These are phyloP conservation scores for Betta splendens DNA, from an alignment of 2,797 vertebrate species.

Conservation along the genomic window DNA sequence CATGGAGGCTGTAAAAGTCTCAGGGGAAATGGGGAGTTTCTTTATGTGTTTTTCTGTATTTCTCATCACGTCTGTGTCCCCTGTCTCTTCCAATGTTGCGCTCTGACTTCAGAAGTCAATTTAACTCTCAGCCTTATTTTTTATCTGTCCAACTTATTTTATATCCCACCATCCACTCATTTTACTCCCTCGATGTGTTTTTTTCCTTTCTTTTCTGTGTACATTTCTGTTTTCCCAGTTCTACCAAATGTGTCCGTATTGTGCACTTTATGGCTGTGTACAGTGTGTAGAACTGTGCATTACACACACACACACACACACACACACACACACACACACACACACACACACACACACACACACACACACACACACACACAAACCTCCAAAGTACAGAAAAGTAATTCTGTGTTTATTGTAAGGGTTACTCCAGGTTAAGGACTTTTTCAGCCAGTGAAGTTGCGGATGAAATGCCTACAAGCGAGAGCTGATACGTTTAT, in stretches of 20 bases:
- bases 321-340: slow-evolving; percentile 6
- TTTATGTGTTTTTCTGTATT: slow-evolving; percentile 64
- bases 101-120: slow-evolving; percentile 65
- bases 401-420: not conserved
- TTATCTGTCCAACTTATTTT: slow-evolving; percentile 64
- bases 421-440: not conserved
- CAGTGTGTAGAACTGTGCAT: slow-evolving; percentile 9
- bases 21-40: slow-evolving; percentile 28
- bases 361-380: slow-evolving; percentile 5
- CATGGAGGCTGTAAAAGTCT: slow-evolving; percentile 40
- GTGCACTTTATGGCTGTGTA: slow-evolving; percentile 28
- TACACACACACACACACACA: slow-evolving; percentile 4
- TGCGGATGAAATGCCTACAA: not conserved
- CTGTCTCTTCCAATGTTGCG: slow-evolving; percentile 52
- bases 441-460: not conserved
- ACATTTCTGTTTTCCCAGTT: slow-evolving; percentile 45
- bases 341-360: slow-evolving; percentile 5
- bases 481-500: not conserved
- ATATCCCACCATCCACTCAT: slow-evolving; percentile 53
- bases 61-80: slow-evolving; percentile 49
- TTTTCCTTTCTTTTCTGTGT: slow-evolving; percentile 36
- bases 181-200: slow-evolving; percentile 36
- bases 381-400: not conserved
- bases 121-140: slow-evolving; percentile 65
- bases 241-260: slow-evolving; percentile 34